Evolutionary conservation across 2,888 invertebrate genomes (phyloP).

Genomic region (Galerucella calmariensis): DNA sequence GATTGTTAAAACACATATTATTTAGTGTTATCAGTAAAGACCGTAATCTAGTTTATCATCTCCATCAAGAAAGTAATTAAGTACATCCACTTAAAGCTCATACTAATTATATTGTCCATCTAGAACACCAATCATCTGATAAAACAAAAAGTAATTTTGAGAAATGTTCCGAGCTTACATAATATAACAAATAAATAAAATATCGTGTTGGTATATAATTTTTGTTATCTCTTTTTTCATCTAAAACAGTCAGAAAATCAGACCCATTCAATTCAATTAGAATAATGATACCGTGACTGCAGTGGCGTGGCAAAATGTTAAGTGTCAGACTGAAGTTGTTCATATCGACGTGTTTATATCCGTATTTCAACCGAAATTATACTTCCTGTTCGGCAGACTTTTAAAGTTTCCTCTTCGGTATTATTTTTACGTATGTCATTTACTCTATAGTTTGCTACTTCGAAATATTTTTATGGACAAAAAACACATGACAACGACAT

Average conservation of each 20-base stretch:
- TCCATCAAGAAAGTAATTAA: slow-evolving; percentile 12
- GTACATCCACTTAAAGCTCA: slow-evolving; percentile 15
- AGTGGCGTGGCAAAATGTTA: neutral
- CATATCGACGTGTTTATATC: no score
- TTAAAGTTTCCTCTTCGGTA: no score
- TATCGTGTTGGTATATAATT: slow-evolving; percentile 47
- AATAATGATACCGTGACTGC: slow-evolving; percentile 49
- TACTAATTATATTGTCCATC: slow-evolving; percentile 22
- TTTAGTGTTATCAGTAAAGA: slow-evolving; percentile 13
- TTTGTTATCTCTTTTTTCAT: slow-evolving; percentile 46
- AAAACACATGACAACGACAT: no score
- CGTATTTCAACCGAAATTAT: no score
- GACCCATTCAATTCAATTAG: slow-evolving; percentile 51
- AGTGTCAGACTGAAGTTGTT: neutral
- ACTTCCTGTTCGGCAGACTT: no score
- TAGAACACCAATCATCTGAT: slow-evolving; percentile 28
- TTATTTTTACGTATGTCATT: no score
- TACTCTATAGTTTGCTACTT: no score
- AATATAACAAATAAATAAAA: slow-evolving; percentile 43
- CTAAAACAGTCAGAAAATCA: slow-evolving; percentile 51
- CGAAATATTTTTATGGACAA: no score
- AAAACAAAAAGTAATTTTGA: slow-evolving; percentile 38
- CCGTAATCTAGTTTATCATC: neutral
- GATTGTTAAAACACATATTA: neutral
- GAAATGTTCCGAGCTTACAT: slow-evolving; percentile 35